Base-by-base conservation (phyloP, 2,113 vertebrate species). In the Syngnathus scovelli region DNA sequence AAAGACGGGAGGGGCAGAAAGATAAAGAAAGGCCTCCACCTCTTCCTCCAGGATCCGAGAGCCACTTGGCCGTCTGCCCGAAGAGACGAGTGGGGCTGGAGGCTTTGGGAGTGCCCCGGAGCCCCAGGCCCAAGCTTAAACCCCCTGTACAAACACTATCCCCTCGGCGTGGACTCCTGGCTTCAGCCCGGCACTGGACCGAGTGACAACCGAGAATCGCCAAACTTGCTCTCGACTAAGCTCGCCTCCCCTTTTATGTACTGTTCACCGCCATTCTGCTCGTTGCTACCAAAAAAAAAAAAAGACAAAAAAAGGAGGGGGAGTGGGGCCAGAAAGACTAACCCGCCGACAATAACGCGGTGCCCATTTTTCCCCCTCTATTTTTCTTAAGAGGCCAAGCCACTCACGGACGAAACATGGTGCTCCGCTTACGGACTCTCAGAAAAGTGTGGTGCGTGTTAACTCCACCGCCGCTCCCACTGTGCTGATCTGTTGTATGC, bases 401-500 rank as follows among this genome's bases (percentile, higher is more conserved):
- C 51, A 7, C 39, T 72, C 78, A 56, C 74, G 21, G 62, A 65
- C 19, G 66, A 51, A 56, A 77, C 19, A 46, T 71, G 65, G 46
- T 74, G 58, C 60, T 58, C 61, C 48, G 21, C 72, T 62, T 79
- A 68, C 74, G 70, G 55, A 60, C 60, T 64, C 62, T 12, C 61
- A 73, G 78, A 83, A 78, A 83, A 87, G 80, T 81, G 80, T 43
- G 13, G 15, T 2, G 55, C 55, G 27, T 66, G 72, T 71, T 63
- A 63, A 66, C 55, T 79, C 71, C 76, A 61, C 78, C 76, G 80
- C 82, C 77, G 27, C 6, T 58, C 15, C 27, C 15, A 76, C 75
- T 84, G 55, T 7, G 72, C 72, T 79, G 12, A 58, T 58, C 81
- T 88, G 89, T 87, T 89, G 84, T 92, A 8, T 76, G 83, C 88